Conservation (phyloP, 2,113 vertebrate species). For the Turdus rufiventris region DNA sequence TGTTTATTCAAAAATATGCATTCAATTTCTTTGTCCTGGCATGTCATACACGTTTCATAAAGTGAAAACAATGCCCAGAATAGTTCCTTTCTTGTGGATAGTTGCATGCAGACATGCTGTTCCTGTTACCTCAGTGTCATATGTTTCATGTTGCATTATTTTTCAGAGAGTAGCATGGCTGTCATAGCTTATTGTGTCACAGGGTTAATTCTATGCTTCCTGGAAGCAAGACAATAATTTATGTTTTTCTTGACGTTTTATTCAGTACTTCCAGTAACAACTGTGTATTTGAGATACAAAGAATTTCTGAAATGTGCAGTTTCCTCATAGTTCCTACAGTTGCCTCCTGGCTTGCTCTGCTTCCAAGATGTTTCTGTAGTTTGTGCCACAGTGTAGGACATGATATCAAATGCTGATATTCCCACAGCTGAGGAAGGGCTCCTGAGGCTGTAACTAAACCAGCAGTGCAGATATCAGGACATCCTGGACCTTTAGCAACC, state of each 20-base stretch:
- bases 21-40: conserved; percentile 9
- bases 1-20: background rate
- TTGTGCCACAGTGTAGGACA: background rate
- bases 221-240: background rate
- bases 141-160: background rate
- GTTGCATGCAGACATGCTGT: background rate
- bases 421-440: background rate
- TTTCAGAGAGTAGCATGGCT: background rate
- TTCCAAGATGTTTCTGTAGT: background rate
- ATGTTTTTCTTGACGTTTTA: background rate
- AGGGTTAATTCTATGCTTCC: background rate
- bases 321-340: background rate
- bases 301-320: background rate
- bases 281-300: background rate
- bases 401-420: background rate
- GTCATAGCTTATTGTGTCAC: background rate
- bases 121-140: background rate
- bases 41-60: background rate
- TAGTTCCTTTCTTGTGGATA: background rate
- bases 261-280: background rate
- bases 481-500: background rate
- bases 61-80: conserved; percentile 13
- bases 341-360: background rate
- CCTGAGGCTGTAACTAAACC: background rate
- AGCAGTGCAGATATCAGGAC: background rate